phyloP scores from a whole-genome alignment of 2,888 invertebrate species.

The Callosobruchus maculatus region DNA sequence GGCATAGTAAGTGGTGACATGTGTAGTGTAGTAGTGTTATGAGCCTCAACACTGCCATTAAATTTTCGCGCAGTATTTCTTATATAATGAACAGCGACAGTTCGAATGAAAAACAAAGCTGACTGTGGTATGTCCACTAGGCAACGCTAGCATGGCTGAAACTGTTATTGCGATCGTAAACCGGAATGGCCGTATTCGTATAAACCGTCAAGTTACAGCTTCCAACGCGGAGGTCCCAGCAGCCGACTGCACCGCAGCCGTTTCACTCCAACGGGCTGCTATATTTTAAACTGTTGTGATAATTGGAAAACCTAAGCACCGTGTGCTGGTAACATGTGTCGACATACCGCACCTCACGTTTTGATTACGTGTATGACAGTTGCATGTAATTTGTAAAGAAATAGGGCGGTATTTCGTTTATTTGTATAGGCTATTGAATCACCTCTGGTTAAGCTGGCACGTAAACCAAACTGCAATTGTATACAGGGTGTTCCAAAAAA shows the following conservation, averaged over 20 bases:
- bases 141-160: not conserved
- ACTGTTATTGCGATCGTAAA: not conserved
- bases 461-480: too few species aligned
- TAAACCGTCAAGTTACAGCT: not conserved
- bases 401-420: not conserved
- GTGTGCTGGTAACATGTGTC: not conserved
- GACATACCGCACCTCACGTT: not conserved
- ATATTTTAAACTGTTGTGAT: not conserved
- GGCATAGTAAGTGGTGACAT: too few species aligned
- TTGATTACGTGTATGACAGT: not conserved
- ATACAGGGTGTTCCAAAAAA: too few species aligned
- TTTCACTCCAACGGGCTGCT: not conserved
- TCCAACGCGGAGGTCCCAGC: not conserved
- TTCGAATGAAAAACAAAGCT: not conserved
- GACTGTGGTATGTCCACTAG: not conserved
- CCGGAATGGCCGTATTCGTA: not conserved
- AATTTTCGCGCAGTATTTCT: too few species aligned
- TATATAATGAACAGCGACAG: too few species aligned
- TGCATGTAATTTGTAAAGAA: not conserved
- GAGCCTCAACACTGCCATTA: too few species aligned
- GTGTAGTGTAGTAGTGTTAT: too few species aligned
- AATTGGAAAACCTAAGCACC: not conserved
- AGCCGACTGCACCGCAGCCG: not conserved
- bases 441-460: too few species aligned
- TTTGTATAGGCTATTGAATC: too few species aligned